Evolutionary conservation across 2,888 invertebrate species (phyloP).

Genomic region (Melinaea menophilus): DNA sequence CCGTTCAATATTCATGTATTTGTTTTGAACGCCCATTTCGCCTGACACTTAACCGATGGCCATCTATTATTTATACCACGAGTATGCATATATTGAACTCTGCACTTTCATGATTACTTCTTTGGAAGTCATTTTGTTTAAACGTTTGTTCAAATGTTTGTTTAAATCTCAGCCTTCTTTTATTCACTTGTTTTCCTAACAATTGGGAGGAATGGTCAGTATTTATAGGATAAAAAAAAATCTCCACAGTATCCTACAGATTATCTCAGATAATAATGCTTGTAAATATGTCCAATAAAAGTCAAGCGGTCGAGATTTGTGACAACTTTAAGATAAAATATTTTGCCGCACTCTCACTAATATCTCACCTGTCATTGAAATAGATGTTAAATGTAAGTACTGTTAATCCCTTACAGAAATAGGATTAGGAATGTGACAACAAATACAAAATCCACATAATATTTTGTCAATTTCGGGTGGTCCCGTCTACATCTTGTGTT

Average conservation of each 20-base stretch:
- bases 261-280: not conserved
- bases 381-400: constrained; percentile 33
- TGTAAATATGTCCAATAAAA: not conserved
- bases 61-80: constrained; percentile 62
- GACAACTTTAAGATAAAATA: not conserved
- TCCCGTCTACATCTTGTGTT: constrained; percentile 44
- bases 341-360: constrained; percentile 26
- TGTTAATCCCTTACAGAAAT: constrained; percentile 50
- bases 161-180: no score
- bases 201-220: no score
- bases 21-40: constrained; percentile 59
- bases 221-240: no score
- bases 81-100: constrained; percentile 51
- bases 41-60: constrained; percentile 62
- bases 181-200: no score
- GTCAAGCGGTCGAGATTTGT: not conserved
- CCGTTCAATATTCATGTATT: constrained; percentile 70
- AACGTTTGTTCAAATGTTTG: not conserved
- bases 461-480: constrained; percentile 73
- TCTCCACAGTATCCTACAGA: no score
- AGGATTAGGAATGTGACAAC: constrained; percentile 49
- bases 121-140: constrained; percentile 10
- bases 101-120: constrained; percentile 30
- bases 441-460: constrained; percentile 58
- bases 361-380: constrained; percentile 38